phyloP scores from a whole-genome alignment of 2,113 vertebrate genomes.

The Diadophis punctatus region DNA sequence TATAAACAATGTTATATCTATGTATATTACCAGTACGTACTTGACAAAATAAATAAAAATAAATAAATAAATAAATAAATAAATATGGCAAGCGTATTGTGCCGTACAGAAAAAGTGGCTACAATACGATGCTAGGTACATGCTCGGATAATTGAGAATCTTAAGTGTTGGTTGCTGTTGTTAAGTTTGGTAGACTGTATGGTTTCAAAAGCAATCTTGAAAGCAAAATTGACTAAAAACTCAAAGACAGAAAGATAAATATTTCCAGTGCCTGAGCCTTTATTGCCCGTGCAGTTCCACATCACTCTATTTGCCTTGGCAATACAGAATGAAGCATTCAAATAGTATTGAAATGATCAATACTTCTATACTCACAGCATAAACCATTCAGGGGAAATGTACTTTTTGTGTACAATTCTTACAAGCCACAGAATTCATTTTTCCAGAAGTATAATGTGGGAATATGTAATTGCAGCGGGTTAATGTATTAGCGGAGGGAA shows the following conservation, averaged over 20 bases:
- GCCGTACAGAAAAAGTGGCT: neutral
- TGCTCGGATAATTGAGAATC: neutral
- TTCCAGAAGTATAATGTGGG: neutral
- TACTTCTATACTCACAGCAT: too few relatives aligned
- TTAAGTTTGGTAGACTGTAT: neutral
- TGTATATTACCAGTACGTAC: too few relatives aligned
- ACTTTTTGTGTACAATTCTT: neutral
- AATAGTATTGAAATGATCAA: neutral
- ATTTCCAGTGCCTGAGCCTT: neutral
- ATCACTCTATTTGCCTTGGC: neutral
- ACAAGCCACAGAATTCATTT: neutral
- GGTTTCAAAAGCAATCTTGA: neutral
- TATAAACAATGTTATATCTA: too few relatives aligned
- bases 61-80: too few relatives aligned
- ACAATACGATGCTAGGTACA: neutral
- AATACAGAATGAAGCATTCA: neutral
- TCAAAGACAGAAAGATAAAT: neutral
- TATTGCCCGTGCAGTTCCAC: neutral
- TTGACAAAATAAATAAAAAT: too few relatives aligned
- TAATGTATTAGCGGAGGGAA: neutral
- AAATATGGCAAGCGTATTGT: neutral
- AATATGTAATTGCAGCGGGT: neutral
- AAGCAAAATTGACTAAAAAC: neutral
- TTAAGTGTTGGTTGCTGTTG: neutral
- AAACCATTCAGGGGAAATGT: neutral